These are phyloP conservation scores for Dusona sp. DNA, from an alignment of 2,888 invertebrate genomes.

Conservation along the genomic window DNA sequence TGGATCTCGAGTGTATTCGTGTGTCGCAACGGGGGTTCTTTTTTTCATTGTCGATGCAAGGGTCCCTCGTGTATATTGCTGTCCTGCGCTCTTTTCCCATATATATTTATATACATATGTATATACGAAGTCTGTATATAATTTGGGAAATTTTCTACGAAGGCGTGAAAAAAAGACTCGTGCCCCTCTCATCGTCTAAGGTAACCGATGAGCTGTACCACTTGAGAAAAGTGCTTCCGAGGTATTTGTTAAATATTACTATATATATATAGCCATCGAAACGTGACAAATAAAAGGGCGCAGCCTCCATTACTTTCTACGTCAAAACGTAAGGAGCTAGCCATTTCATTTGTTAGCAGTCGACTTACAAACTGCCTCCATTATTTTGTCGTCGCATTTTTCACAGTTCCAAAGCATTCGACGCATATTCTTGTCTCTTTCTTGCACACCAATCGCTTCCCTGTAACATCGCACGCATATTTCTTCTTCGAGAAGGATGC, in stretches of 20 bases:
- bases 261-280: background rate
- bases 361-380: constrained; percentile 45
- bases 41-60: constrained; percentile 37
- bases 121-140: constrained; percentile 35
- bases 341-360: constrained; percentile 5
- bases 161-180: constrained; percentile 80
- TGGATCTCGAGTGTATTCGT: constrained; percentile 77
- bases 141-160: constrained; percentile 74
- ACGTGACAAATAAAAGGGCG: background rate
- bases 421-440: constrained; percentile 16
- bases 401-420: constrained; percentile 49
- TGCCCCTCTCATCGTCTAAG: constrained; percentile 72
- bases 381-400: constrained; percentile 69
- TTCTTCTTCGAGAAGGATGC: constrained; percentile 14
- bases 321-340: constrained; percentile 52
- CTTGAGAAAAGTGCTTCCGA: constrained; percentile 68
- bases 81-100: background rate
- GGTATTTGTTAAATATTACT: constrained; percentile 8
- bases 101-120: constrained; percentile 28
- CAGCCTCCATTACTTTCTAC: constrained; percentile 11
- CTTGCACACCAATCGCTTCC: constrained; percentile 5
- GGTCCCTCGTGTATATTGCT: constrained; percentile 54
- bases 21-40: constrained; percentile 57
- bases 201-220: constrained; percentile 56
- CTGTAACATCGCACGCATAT: background rate